Conservation (phyloP, 2,113 vertebrate species). For the Macquaria australasica region DNA sequence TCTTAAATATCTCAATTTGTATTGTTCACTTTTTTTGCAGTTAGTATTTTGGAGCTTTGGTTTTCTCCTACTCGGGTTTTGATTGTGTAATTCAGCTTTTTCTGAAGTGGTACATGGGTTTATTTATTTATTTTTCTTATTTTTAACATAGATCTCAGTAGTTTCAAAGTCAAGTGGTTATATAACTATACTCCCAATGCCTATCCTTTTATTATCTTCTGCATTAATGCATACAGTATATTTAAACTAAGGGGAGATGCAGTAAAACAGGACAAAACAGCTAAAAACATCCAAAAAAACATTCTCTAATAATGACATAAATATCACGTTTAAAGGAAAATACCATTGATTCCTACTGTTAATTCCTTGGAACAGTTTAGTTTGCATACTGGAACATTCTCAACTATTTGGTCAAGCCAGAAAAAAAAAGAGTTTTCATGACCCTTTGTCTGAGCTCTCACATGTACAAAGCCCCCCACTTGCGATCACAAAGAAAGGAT, state of each 20-base stretch:
- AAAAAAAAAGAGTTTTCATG: conserved; percentile 39
- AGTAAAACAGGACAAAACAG: background rate
- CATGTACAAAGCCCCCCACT: conserved; percentile 10
- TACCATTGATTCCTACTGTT: conserved; percentile 12
- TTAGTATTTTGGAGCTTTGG: background rate
- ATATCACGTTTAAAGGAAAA: conserved; percentile 38
- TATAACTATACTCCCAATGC: conserved; percentile 1
- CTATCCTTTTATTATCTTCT: conserved; percentile 6
- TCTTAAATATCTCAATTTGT: conserved; percentile 41
- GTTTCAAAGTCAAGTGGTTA: conserved; percentile 4
- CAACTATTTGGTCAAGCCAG: conserved; percentile 37
- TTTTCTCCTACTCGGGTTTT: background rate
- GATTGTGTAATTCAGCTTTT: conserved; percentile 27
- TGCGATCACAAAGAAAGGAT: conserved; percentile 23
- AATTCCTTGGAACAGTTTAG: conserved; percentile 36
- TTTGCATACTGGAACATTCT: conserved; percentile 41
- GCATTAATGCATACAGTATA: background rate
- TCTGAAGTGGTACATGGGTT: background rate
- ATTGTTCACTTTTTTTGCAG: background rate
- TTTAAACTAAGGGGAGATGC: conserved; percentile 5
- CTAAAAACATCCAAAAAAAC: conserved; percentile 4
- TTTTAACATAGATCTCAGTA: conserved; percentile 2
- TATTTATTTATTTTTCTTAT: conserved; percentile 19
- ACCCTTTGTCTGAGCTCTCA: conserved; percentile 29
- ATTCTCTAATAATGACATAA: conserved; percentile 21